Conservation (phyloP, 35 echinoderm and acorn worm genomes). For the Heliocidaris tuberculata region DNA sequence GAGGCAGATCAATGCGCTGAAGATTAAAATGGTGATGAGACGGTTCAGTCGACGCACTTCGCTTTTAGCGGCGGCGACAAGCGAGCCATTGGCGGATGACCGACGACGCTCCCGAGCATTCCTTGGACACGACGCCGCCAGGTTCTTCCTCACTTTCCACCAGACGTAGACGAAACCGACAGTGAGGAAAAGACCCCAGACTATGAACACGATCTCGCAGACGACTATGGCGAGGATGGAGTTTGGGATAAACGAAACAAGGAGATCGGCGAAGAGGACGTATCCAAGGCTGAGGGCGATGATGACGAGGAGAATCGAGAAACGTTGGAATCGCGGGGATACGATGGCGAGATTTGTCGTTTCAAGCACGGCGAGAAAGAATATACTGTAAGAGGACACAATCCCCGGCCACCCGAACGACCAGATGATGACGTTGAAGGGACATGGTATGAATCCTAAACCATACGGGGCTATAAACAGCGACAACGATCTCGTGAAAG, state of each 20-base stretch:
- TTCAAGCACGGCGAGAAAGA: slow-evolving; percentile 59
- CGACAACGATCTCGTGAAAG: slow-evolving; percentile 19
- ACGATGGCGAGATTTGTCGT: slow-evolving; percentile 52
- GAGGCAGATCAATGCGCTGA: slow-evolving; percentile 32
- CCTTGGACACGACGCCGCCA: slow-evolving; percentile 39
- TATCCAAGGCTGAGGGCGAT: slow-evolving; percentile 37
- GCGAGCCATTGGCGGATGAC: background rate
- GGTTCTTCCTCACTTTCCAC: slow-evolving; percentile 54
- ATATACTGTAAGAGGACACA: slow-evolving; percentile 49
- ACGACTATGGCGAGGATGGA: slow-evolving; percentile 46
- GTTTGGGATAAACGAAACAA: slow-evolving; percentile 50
- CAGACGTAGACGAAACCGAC: slow-evolving; percentile 50
- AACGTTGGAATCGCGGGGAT: slow-evolving; percentile 58
- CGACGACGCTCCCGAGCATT: background rate
- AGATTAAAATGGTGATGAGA: slow-evolving; percentile 40
- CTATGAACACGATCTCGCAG: slow-evolving; percentile 61
- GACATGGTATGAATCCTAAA: slow-evolving; percentile 51
- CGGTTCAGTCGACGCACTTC: slow-evolving; percentile 51
- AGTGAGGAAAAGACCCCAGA: slow-evolving; percentile 53
- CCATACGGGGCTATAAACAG: slow-evolving; percentile 58
- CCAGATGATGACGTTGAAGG: slow-evolving; percentile 59
- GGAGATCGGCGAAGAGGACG: slow-evolving; percentile 58
- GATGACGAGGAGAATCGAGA: slow-evolving; percentile 33
- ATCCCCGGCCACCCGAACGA: slow-evolving; percentile 67
- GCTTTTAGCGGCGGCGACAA: background rate